Evolutionary conservation across 2,888 invertebrate genomes (phyloP).

Genomic region (Meiosimyza platycephala): DNA sequence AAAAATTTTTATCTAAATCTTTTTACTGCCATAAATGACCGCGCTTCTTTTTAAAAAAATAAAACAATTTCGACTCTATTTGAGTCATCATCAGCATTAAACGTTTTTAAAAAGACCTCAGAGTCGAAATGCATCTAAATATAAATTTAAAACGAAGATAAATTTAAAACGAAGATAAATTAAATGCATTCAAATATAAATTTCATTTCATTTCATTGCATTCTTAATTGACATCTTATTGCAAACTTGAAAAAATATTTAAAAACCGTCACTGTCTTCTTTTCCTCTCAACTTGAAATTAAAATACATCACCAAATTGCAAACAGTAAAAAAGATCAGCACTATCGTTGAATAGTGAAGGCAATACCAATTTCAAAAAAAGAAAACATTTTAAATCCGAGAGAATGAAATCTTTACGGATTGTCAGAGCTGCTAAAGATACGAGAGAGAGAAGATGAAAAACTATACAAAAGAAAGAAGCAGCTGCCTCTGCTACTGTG

Average conservation of each 20-base stretch:
- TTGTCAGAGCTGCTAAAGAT: background rate
- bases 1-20: too few relatives aligned
- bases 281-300: background rate
- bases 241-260: background rate
- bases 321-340: background rate
- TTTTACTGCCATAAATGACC: too few relatives aligned
- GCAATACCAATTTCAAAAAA: background rate
- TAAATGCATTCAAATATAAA: too few relatives aligned
- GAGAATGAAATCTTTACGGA: slow-evolving; percentile 9
- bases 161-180: too few relatives aligned
- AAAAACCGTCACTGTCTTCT: background rate
- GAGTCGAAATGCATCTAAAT: too few relatives aligned
- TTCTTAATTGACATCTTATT: too few relatives aligned
- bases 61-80: too few relatives aligned
- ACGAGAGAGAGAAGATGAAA: background rate
- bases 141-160: too few relatives aligned
- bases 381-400: background rate
- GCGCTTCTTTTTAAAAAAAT: too few relatives aligned
- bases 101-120: too few relatives aligned
- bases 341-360: background rate
- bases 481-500: background rate
- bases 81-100: too few relatives aligned
- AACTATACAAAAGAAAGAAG: background rate
- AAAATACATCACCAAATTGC: slow-evolving; percentile 27
- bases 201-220: too few relatives aligned